These are phyloP conservation scores for Perca fluviatilis DNA, from an alignment of 2,113 vertebrate species.

Conservation along the genomic window DNA sequence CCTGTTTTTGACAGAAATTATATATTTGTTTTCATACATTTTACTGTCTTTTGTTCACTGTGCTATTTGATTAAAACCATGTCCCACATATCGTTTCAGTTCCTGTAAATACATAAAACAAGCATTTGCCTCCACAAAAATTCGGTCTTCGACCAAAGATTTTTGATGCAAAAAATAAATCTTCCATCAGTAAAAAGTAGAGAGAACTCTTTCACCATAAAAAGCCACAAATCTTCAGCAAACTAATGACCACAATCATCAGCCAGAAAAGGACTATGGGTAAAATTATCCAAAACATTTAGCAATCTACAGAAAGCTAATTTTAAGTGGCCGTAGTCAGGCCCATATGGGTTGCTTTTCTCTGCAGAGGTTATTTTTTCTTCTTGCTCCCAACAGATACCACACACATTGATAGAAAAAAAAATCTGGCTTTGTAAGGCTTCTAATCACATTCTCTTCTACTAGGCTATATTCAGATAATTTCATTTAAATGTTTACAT, in stretches of 20 bases:
- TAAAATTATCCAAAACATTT: neutral
- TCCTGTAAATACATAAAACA: neutral
- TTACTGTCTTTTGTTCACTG: neutral
- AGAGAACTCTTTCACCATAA: neutral
- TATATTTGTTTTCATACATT: neutral
- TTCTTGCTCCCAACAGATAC: neutral
- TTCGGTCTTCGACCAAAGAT: too few relatives aligned
- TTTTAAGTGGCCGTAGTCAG: too few relatives aligned
- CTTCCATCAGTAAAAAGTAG: too few relatives aligned
- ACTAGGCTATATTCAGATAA: neutral
- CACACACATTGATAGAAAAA: neutral
- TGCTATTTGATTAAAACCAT: neutral
- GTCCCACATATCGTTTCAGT: neutral
- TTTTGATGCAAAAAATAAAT: neutral
- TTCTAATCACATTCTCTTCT: neutral
- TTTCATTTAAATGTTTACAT: neutral
- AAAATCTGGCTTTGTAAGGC: neutral
- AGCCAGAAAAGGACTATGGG: neutral
- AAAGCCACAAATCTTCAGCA: neutral
- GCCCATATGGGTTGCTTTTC: neutral
- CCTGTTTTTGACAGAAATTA: neutral
- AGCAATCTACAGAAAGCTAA: too few relatives aligned
- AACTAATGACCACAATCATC: neutral
- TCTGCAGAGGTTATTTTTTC: neutral
- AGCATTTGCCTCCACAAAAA: neutral